phyloP scores from a whole-genome alignment of 1,140 invertebrate species.

The Dryas iulia region DNA sequence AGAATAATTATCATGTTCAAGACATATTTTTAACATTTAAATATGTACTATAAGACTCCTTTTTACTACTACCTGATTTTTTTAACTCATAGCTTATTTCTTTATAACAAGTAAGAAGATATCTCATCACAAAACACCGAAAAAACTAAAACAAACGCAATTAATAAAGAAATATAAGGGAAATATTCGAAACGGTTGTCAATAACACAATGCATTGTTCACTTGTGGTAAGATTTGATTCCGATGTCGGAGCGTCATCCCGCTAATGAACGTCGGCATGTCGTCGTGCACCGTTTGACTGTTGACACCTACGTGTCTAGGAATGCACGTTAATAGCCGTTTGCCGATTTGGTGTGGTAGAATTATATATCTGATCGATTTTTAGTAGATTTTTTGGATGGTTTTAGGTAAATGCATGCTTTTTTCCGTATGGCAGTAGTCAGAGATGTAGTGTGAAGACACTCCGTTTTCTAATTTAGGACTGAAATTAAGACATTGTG shows the following conservation, averaged over 20 bases:
- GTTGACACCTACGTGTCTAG: constrained; percentile 24
- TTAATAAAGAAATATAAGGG: neutral
- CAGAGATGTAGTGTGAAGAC: too few species aligned
- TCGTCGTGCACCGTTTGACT: constrained; percentile 33
- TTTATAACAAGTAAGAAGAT: too few species aligned
- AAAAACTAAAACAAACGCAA: neutral
- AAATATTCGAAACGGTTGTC: constrained; percentile 34
- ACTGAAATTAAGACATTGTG: too few species aligned
- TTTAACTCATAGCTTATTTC: too few species aligned
- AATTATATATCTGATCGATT: neutral
- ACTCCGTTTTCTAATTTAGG: too few species aligned
- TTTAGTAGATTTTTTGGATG: neutral
- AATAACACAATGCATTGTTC: constrained; percentile 51
- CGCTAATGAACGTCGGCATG: constrained; percentile 53
- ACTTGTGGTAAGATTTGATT: constrained; percentile 49
- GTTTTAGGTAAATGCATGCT: too few species aligned
- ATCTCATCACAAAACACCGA: too few species aligned
- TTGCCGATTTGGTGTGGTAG: neutral
- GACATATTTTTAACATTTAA: too few species aligned
- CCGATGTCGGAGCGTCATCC: constrained; percentile 51
- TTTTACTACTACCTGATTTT: too few species aligned
- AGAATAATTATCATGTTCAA: too few species aligned
- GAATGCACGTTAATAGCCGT: constrained; percentile 21
- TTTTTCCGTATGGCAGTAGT: too few species aligned
- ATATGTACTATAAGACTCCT: too few species aligned